Conservation (phyloP, 2,888 invertebrate genomes). For the Mythimna pallens region DNA sequence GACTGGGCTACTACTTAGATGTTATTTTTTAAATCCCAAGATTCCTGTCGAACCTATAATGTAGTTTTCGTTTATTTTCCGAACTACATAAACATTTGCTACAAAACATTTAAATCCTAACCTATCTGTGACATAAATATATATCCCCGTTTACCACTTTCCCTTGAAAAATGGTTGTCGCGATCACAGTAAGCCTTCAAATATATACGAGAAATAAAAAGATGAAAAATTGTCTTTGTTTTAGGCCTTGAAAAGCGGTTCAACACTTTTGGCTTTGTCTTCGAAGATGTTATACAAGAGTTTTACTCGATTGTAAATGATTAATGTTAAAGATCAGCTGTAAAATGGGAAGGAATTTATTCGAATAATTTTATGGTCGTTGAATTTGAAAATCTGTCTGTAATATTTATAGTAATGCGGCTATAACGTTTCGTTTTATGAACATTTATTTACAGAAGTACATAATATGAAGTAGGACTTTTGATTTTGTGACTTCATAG, state of each 20-base stretch:
- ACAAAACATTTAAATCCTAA: not conserved
- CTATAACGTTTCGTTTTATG: too few relatives aligned
- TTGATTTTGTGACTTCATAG: too few relatives aligned
- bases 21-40: too few relatives aligned
- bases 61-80: too few relatives aligned
- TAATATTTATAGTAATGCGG: too few relatives aligned
- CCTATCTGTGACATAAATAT: slow-evolving; percentile 15
- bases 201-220: slow-evolving; percentile 44
- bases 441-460: too few relatives aligned
- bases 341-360: slow-evolving; percentile 9
- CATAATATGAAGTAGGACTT: too few relatives aligned
- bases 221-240: slow-evolving; percentile 49
- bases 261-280: slow-evolving; percentile 18
- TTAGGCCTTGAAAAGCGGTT: slow-evolving; percentile 27
- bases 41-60: too few relatives aligned
- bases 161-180: slow-evolving; percentile 37
- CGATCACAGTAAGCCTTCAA: slow-evolving; percentile 34
- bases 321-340: slow-evolving; percentile 22
- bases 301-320: slow-evolving; percentile 38
- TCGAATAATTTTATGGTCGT: not conserved
- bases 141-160: slow-evolving; percentile 12
- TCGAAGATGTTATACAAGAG: slow-evolving; percentile 31
- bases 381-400: not conserved
- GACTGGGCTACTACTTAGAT: too few relatives aligned
- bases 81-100: not conserved